These are phyloP conservation scores for Pygoscelis antarcticus DNA, from an alignment of 2,113 vertebrate genomes.

Conservation along the genomic window DNA sequence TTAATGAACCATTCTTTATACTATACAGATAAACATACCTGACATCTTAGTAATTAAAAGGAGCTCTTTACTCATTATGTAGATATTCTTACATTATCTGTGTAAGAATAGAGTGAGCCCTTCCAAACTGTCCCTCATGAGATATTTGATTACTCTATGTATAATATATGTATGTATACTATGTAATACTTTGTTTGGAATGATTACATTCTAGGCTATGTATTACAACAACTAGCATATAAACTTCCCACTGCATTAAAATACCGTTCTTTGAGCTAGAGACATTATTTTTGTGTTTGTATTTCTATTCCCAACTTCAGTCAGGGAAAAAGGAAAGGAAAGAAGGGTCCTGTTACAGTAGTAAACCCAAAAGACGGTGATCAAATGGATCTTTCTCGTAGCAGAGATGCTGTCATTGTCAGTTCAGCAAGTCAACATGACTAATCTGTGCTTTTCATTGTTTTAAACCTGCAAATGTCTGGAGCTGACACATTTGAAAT, in stretches of 20 bases:
- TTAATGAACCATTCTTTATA: not conserved
- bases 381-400: not conserved
- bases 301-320: not conserved
- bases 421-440: not conserved
- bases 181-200: not conserved
- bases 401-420: not conserved
- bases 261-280: not conserved
- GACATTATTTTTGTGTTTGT: not conserved
- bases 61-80: not conserved
- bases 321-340: not conserved
- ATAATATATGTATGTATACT: not conserved
- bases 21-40: not conserved
- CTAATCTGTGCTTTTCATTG: not conserved
- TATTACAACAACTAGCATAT: not conserved
- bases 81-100: not conserved
- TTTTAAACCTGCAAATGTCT: not conserved
- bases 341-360: not conserved
- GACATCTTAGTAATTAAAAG: not conserved
- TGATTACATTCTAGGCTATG: not conserved
- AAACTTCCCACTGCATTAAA: not conserved
- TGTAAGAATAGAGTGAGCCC: not conserved
- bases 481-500: not conserved
- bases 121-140: not conserved
- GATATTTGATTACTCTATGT: not conserved
- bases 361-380: not conserved